Base-by-base conservation (phyloP, 2,888 invertebrate genomes). In the Lasioglossum lativentre region DNA sequence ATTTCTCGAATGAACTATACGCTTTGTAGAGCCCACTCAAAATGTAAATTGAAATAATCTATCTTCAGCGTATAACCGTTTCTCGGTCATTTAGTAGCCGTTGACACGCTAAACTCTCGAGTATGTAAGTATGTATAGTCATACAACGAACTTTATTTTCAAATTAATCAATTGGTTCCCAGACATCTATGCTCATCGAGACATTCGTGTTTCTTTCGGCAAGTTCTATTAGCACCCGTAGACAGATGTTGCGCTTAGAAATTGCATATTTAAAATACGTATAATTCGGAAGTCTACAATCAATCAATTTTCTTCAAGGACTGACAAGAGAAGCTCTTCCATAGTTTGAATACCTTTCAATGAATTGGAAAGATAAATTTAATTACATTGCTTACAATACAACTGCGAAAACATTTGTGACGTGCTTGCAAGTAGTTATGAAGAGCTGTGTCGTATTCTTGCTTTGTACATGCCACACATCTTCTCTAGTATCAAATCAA, bases 1-100 rank as follows among this genome's bases (percentile, higher is more conserved):
- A 38, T 38, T 68, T 68, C 68, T 68, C 23, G 68, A 38, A 68
- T 38, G 68, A 38, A 40, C 23, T 38, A n/a, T 34, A 10, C 23
- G 4, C 4, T 23, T 68, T 12, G 23, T 23, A 38, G 34, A 34
- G 38, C 10, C 34, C 68, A 68, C 38, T 68, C 38, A 68, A 68
- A 68, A 34, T 68, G 68, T 68, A 68, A 68, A 68, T 38, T 38
- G 68, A 40, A 68, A 68, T 68, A 1, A 68, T 68, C 68, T 38
- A 12, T 68, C 38, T 68, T 19, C 23, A 38, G 38, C 38, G 1
- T 38, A 68, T 68, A 23, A 38, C 38, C 12, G 10, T 68, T 68
- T 38, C 68, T 38, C 23, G 38, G 68, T 4, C 4, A 40, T 68
- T 66, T 40, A 68, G 68, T 68, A 38, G 68, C 38, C 23, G 38